Evolutionary conservation across 1,140 invertebrate species (phyloP), one percentile per base, ranked within the genome.

Genomic region (Periplaneta americana): DNA sequence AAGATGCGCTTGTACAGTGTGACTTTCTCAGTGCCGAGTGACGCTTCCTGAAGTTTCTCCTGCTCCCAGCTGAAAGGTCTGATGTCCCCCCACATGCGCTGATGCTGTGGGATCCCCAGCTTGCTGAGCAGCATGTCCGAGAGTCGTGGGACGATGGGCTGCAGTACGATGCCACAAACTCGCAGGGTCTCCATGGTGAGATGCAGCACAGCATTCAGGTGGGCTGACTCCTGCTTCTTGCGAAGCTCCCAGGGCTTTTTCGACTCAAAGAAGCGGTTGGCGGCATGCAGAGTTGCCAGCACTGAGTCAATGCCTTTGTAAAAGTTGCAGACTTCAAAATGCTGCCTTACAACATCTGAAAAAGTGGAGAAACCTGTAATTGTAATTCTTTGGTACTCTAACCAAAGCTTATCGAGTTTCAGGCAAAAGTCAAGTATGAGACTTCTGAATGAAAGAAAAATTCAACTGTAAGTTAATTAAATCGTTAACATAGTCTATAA

Each of bases 201-300:
- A 85, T 95, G 94, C 80, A 99, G 89, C 28, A 98, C 91, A 31
- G 91, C 91, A 82, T 94, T 90, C 15, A 98, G 87, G 84, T 94
- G 87, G 78, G 88, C 85, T 75, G 85, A 82, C 15, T 84, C 80
- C n/a, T 85, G 74, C 15, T 85, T 36, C 84, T 94, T 93, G n/a
- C 89, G 91, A 75, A 99, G 89, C 83, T 93, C 90, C 98, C 98
- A 99, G 0, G 98, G 98, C 87, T 95, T 93, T 81, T 94, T 90
- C 10, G 92, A 88, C 84, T 98, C 93, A 83, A 99, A 93, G 91
- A 98, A 96, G 82, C 92, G 88, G 90, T 99, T 99, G 1, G 95
- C 92, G 35, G 91, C 87, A 85, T 95, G 93, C 13, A 98, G 87
- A 6, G 92, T 90, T 34, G 88, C 87, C 87, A 98, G 95, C 0